Base-by-base conservation (phyloP, 2,888 invertebrate genomes). In the Trichopoda pennipes region DNA sequence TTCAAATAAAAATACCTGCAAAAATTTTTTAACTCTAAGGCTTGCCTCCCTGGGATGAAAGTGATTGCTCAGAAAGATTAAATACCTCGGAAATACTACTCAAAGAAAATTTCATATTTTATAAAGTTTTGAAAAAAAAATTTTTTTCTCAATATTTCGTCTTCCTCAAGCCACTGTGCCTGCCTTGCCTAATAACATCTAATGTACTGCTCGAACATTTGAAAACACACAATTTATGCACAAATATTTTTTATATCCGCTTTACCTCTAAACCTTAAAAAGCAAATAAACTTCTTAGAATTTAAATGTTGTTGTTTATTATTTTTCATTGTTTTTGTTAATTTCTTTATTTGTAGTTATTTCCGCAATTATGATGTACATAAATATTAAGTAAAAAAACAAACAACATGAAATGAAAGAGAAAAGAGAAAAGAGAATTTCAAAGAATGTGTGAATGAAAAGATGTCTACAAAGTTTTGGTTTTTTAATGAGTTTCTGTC, bases 281-380 rank as follows among this genome's bases (percentile, higher is more conserved):
- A 28, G 6, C 2, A 28, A 28, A 66, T 19, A 56, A 17, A 53
- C n/a, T 42, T 8, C 42, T 47, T 14, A 47, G 38, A 68, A 51
- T 3, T 21, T 19, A 16, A 21, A 28, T 42, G 8, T 69, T 58
- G 47, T 69, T 58, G 44, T 35, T 17, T 51, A 28, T 68, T n/a
- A 6, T 51, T 51, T 12, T 16, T 38, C 42, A 63, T 70, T 63
- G 17, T 32, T 61, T 53, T 32, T 60, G 28, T 61, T 72, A 53
- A 55, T 51, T 74, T 74, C 53, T 74, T 78, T 73, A 74, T 77
- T 73, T 81, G 78, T 78, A 66, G 69, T 55, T 78, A 78, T 82
- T 82, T 82, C 78, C 81, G 55, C 75, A 78, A 82, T 78, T 75
- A 82, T 78, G 38, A 74, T 58, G 73, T 77, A n/a, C n/a, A n/a